A percentile compares a stretch with the other conserved stretches of the same genome.
phyloP scores from a whole-genome alignment of 2,888 invertebrate genomes.

The Syrista parreyssii region DNA sequence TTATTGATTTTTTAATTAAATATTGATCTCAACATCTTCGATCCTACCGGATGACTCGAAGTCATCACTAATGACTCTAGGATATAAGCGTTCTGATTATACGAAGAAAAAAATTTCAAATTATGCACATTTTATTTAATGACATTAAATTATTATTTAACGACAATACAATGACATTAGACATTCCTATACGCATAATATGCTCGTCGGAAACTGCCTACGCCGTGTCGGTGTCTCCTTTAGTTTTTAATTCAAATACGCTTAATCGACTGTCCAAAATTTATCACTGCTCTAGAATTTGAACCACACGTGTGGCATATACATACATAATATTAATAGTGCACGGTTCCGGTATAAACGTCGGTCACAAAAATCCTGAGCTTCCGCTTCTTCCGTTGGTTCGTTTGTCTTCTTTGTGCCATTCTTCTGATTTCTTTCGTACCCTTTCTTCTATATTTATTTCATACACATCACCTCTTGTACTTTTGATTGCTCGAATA shows the following conservation, averaged over 20 bases:
- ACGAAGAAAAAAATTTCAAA: not conserved
- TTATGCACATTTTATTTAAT: not conserved
- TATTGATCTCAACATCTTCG: not conserved
- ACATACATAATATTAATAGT: constrained; percentile 22
- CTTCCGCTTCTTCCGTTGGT: constrained; percentile 37
- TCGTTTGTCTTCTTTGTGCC: constrained; percentile 23
- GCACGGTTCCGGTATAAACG: constrained; percentile 30
- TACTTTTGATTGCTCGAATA: not conserved
- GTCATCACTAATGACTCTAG: not conserved
- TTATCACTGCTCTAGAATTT: constrained; percentile 3
- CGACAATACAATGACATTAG: not conserved
- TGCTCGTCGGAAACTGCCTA: not conserved
- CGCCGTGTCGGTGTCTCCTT: constrained; percentile 7
- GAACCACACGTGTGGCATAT: constrained; percentile 36
- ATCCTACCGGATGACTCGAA: not conserved
- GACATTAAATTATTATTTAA: not conserved
- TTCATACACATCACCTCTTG: not conserved
- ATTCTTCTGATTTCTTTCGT: not conserved
- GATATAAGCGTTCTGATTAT: not conserved
- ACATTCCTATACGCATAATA: not conserved
- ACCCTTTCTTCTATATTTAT: not conserved
- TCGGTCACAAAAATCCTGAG: constrained; percentile 36
- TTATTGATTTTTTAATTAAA: not conserved
- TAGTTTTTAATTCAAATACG: constrained; percentile 18
- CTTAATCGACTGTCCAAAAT: constrained; percentile 23